phyloP scores from a whole-genome alignment of 2,888 invertebrate species.

The Syrphus vitripennis region DNA sequence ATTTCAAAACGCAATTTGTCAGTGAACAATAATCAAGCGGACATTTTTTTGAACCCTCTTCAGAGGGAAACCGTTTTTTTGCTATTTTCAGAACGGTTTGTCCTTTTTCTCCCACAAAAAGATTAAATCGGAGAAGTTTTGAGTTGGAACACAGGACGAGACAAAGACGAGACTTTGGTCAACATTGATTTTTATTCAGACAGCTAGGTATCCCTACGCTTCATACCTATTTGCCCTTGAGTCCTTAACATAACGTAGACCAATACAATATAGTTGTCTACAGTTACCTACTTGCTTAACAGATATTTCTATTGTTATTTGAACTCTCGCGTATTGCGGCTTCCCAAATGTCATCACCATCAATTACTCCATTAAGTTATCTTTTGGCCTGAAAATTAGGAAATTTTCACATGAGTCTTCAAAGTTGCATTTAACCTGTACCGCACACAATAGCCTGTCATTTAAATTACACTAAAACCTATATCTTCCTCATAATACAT shows the following conservation, averaged over 20 bases:
- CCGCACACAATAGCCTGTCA: background rate
- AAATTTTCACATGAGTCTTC: conserved; percentile 29
- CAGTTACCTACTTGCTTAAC: no score
- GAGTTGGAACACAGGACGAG: no score
- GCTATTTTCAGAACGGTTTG: no score
- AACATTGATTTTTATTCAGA: background rate
- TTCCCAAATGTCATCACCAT: conserved; percentile 5
- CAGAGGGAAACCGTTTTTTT: no score
- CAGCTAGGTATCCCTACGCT: background rate
- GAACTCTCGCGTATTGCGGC: background rate
- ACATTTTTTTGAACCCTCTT: no score
- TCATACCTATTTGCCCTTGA: background rate
- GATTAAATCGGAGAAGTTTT: no score
- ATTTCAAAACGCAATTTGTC: no score
- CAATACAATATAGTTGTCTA: background rate
- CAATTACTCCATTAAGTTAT: conserved; percentile 22
- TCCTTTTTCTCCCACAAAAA: no score
- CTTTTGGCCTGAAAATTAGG: conserved; percentile 4
- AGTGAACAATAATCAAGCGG: no score
- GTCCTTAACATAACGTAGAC: background rate
- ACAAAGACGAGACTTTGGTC: no score
- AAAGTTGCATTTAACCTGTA: conserved; percentile 22
- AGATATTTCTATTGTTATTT: conserved; percentile 1
- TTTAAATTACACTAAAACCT: conserved; percentile 55
- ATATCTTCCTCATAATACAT: background rate